A percentile compares a stretch with the other conserved stretches of the same genome.
phyloP scores from a whole-genome alignment of 2,797 vertebrate species.

The Threskiornis aethiopicus region DNA sequence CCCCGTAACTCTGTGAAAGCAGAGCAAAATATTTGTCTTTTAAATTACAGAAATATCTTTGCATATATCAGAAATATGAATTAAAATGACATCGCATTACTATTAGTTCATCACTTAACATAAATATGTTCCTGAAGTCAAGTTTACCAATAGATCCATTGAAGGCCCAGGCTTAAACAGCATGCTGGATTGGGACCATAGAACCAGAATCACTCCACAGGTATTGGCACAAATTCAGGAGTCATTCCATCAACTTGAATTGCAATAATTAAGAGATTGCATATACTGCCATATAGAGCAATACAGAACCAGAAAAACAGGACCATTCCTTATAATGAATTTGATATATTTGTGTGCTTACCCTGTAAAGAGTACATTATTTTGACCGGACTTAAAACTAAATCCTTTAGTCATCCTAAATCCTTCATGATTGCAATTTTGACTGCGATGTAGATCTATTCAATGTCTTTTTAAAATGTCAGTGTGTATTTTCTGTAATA shows the following conservation, averaged over 20 bases:
- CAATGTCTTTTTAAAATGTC: background rate
- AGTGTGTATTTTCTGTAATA: background rate
- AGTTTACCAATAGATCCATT: background rate
- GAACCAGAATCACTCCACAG: background rate
- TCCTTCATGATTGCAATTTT: background rate
- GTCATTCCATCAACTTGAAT: background rate
- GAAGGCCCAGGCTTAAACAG: background rate
- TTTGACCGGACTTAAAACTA: background rate
- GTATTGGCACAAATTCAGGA: background rate
- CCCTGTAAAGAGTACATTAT: background rate
- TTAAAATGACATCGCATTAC: background rate
- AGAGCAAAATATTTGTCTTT: slow-evolving; percentile 10
- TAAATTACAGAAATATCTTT: slow-evolving; percentile 8
- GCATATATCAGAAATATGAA: background rate
- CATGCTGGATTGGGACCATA: accelerated
- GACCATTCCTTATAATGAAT: background rate
- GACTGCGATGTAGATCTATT: background rate
- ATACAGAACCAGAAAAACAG: background rate
- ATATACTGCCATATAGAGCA: background rate
- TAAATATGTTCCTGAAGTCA: background rate
- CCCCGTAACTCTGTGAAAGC: background rate
- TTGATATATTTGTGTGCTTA: background rate
- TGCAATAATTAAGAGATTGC: background rate
- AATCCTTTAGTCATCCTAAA: background rate
- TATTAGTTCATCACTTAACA: background rate